Evolutionary conservation across 1,140 invertebrate species (phyloP).

Genomic region (Drosophila neocordata): DNA sequence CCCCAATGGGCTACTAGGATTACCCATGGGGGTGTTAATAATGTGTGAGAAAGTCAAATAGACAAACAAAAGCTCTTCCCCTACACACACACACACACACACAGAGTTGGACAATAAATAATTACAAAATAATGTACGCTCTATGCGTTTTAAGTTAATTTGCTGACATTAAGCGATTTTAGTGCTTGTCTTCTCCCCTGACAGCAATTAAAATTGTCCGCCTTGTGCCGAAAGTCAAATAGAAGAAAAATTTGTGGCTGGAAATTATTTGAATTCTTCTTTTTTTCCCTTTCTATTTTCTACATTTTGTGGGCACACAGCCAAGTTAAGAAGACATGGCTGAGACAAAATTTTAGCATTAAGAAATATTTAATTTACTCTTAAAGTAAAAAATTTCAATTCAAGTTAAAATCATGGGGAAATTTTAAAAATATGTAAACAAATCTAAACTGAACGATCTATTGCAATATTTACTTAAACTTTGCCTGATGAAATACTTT

Average conservation of each 20-base stretch:
- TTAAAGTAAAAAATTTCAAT: no score
- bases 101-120: slow-evolving; percentile 57
- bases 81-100: no score
- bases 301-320: slow-evolving; percentile 53
- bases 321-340: slow-evolving; percentile 44
- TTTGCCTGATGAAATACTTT: no score
- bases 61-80: slow-evolving; percentile 53
- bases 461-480: no score
- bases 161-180: slow-evolving; percentile 79
- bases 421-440: no score
- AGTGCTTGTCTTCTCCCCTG: slow-evolving; percentile 46
- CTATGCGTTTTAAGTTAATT: slow-evolving; percentile 82
- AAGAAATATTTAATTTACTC: no score
- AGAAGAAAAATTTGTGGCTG: slow-evolving; percentile 33
- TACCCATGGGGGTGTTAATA: neutral
- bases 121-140: slow-evolving; percentile 81
- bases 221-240: slow-evolving; percentile 65
- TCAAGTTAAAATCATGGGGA: no score
- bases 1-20: no score
- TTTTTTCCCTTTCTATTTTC: neutral
- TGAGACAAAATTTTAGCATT: no score
- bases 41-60: slow-evolving; percentile 69
- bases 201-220: slow-evolving; percentile 58
- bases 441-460: no score
- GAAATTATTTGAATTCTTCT: slow-evolving; percentile 29